phyloP scores from a whole-genome alignment of 2,888 invertebrate genomes.

The Athalia circularis region DNA sequence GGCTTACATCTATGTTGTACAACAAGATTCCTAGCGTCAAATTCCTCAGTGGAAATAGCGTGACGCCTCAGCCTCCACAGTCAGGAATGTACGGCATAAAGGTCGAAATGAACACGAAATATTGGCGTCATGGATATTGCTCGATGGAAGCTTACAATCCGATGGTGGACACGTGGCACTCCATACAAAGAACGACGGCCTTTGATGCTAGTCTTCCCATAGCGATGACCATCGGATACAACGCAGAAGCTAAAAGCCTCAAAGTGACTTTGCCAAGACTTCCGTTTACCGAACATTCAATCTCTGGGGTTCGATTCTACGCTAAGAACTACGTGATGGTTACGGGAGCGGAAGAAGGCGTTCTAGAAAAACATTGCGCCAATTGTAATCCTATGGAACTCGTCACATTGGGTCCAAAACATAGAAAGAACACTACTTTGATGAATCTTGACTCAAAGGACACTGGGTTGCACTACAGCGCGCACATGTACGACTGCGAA shows the following conservation, averaged over 20 bases:
- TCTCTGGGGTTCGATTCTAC: constrained; percentile 64
- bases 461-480: constrained; percentile 59
- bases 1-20: constrained; percentile 68
- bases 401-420: constrained; percentile 64
- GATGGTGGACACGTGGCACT: constrained; percentile 72
- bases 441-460: constrained; percentile 58
- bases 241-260: constrained; percentile 61
- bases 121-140: constrained; percentile 67
- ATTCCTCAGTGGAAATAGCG: constrained; percentile 58
- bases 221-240: constrained; percentile 61
- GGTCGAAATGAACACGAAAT: constrained; percentile 61
- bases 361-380: constrained; percentile 65
- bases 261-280: constrained; percentile 65
- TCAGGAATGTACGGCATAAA: constrained; percentile 55
- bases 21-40: constrained; percentile 64
- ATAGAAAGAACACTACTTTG: constrained; percentile 48
- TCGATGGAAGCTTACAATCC: constrained; percentile 74
- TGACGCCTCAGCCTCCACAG: constrained; percentile 24
- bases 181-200: constrained; percentile 65
- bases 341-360: constrained; percentile 61
- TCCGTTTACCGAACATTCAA: constrained; percentile 58
- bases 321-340: constrained; percentile 68
- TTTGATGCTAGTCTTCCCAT: constrained; percentile 66
- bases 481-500: constrained; percentile 65
- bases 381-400: constrained; percentile 62